A percentile compares a stretch with the other conserved stretches of the same genome.
phyloP scores from a whole-genome alignment of 1,140 invertebrate genomes.

The Calosoma granatense region DNA sequence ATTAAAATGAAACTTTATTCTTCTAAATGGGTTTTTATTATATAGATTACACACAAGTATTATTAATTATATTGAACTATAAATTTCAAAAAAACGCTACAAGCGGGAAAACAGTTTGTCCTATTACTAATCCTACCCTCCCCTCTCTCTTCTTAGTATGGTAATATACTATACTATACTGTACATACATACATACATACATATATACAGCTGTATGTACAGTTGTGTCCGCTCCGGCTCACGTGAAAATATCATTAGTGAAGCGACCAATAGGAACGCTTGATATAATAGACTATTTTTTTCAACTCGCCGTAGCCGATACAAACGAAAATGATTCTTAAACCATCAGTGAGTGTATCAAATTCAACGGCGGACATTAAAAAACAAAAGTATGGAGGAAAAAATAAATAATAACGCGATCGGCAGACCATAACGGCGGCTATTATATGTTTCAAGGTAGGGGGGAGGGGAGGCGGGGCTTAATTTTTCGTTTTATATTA shows the following conservation, averaged over 20 bases:
- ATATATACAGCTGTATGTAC: background rate
- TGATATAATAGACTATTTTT: conserved; percentile 8
- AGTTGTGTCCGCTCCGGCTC: background rate
- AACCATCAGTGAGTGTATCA: too few species aligned
- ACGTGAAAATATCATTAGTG: conserved; percentile 1
- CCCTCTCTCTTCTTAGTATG: background rate
- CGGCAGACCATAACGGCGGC: background rate
- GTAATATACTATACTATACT: background rate
- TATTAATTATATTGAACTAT: too few species aligned
- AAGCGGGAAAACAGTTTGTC: too few species aligned
- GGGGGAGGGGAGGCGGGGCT: too few species aligned
- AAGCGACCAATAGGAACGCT: conserved; percentile 13
- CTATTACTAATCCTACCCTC: background rate
- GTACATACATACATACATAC: conserved; percentile 1
- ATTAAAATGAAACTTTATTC: too few species aligned
- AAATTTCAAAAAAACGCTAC: too few species aligned
- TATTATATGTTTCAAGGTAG: too few species aligned
- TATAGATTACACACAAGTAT: too few species aligned
- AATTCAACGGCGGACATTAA: background rate
- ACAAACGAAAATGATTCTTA: background rate
- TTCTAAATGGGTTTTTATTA: too few species aligned
- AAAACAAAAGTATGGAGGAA: background rate
- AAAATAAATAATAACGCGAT: too few species aligned
- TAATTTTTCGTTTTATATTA: too few species aligned
- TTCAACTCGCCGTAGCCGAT: background rate